A percentile compares a stretch with the other conserved stretches of the same genome.
Evolutionary conservation across 2,888 invertebrate species (phyloP).

Genomic region (Salticus scenicus): DNA sequence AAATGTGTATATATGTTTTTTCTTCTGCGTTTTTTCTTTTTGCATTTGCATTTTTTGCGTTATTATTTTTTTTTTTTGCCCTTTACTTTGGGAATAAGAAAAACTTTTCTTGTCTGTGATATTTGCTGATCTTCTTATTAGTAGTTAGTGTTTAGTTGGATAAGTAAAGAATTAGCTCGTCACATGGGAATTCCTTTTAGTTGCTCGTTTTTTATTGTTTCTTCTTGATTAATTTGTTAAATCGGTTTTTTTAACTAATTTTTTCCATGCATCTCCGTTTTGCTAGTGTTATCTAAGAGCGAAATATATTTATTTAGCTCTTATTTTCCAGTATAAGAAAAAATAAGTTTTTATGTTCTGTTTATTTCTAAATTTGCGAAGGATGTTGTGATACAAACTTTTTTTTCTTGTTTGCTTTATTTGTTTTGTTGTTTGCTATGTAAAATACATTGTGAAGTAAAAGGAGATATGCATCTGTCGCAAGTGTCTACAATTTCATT

Average conservation of each 20-base stretch:
- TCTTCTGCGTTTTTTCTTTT: background rate
- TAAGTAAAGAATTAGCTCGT: conserved; percentile 3
- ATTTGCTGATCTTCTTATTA: conserved; percentile 15
- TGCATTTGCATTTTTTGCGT: background rate
- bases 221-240: conserved; percentile 9
- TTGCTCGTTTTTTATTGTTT: background rate
- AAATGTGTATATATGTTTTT: background rate
- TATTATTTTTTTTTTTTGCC: background rate
- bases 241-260: conserved; percentile 12
- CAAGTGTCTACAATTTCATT: too few relatives aligned
- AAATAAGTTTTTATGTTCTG: background rate
- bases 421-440: too few relatives aligned
- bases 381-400: too few relatives aligned
- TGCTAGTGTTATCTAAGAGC: background rate
- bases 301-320: background rate
- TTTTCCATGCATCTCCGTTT: background rate
- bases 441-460: too few relatives aligned
- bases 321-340: background rate
- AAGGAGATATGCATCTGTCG: too few relatives aligned
- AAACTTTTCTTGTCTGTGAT: background rate
- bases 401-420: too few relatives aligned
- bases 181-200: conserved; percentile 14
- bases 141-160: conserved; percentile 15
- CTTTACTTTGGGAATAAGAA: background rate
- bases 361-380: background rate